These are phyloP conservation scores for Leptinotarsa juncta DNA, from an alignment of 2,888 invertebrate genomes.

Conservation along the genomic window DNA sequence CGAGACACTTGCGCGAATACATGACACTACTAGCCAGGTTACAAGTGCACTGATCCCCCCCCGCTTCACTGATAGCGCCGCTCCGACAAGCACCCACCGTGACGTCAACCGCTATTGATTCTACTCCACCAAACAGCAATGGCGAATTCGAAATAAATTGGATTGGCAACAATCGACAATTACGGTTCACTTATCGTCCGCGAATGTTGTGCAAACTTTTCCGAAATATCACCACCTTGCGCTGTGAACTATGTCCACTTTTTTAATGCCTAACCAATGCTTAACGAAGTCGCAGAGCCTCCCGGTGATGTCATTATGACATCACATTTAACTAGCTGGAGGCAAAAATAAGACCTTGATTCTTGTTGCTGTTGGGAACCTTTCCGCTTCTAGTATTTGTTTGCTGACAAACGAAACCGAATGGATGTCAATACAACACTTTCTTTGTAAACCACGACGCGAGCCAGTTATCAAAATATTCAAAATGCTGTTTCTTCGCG, in stretches of 20 bases:
- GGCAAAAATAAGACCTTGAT: slow-evolving; percentile 64
- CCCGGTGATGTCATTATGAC: slow-evolving; percentile 69
- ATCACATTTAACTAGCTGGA: slow-evolving; percentile 66
- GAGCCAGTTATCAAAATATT: not conserved
- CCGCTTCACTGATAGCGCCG: slow-evolving; percentile 64
- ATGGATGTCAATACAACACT: slow-evolving; percentile 17
- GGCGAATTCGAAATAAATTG: slow-evolving; percentile 54
- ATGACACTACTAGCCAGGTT: no score
- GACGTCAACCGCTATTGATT: slow-evolving; percentile 67
- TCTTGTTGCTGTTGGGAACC: slow-evolving; percentile 52
- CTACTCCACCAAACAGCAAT: slow-evolving; percentile 60
- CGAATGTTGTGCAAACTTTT: slow-evolving; percentile 21
- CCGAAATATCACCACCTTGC: slow-evolving; percentile 33
- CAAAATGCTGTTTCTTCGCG: slow-evolving; percentile 1
- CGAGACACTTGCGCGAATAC: no score
- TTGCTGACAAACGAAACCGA: slow-evolving; percentile 34
- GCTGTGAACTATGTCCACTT: slow-evolving; percentile 37
- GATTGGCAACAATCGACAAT: slow-evolving; percentile 49
- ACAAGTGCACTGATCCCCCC: slow-evolving; percentile 65
- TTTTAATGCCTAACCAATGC: slow-evolving; percentile 35
- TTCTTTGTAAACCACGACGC: slow-evolving; percentile 7
- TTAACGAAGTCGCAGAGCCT: slow-evolving; percentile 60
- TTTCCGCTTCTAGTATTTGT: slow-evolving; percentile 49
- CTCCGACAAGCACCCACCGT: slow-evolving; percentile 59
- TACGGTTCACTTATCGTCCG: slow-evolving; percentile 26